phyloP scores from a whole-genome alignment of 2,888 invertebrate genomes.

The Coleophora deauratella region DNA sequence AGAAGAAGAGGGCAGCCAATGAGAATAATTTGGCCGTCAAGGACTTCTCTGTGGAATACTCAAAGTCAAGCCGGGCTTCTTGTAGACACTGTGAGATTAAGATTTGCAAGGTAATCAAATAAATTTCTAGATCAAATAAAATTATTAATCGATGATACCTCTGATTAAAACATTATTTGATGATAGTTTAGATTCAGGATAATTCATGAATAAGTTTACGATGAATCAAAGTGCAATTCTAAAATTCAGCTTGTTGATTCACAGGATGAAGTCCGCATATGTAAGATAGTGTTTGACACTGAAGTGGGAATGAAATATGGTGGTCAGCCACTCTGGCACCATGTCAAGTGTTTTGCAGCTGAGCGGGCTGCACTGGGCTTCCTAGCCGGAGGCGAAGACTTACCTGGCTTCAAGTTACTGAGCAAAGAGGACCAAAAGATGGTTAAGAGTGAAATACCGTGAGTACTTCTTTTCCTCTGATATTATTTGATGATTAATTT shows the following conservation, averaged over 20 bases:
- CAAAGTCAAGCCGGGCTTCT: slow-evolving; percentile 86
- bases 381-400: slow-evolving; percentile 78
- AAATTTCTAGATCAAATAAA: neutral
- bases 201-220: no score
- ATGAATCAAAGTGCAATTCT: no score
- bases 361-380: slow-evolving; percentile 81
- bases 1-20: slow-evolving; percentile 42
- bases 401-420: slow-evolving; percentile 85
- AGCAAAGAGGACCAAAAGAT: slow-evolving; percentile 80
- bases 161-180: no score
- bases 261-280: slow-evolving; percentile 81
- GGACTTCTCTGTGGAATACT: slow-evolving; percentile 86
- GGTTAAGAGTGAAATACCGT: slow-evolving; percentile 78
- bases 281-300: slow-evolving; percentile 89
- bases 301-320: slow-evolving; percentile 87
- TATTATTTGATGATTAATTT: no score
- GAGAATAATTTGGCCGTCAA: slow-evolving; percentile 54
- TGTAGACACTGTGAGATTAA: slow-evolving; percentile 90
- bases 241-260: no score
- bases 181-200: no score
- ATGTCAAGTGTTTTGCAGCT: slow-evolving; percentile 91
- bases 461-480: slow-evolving; percentile 33
- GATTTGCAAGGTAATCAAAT: slow-evolving; percentile 86
- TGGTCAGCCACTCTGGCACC: slow-evolving; percentile 92
- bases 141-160: no score